Conservation (phyloP, 2,888 invertebrate species). For the Lasius fuliginosus region DNA sequence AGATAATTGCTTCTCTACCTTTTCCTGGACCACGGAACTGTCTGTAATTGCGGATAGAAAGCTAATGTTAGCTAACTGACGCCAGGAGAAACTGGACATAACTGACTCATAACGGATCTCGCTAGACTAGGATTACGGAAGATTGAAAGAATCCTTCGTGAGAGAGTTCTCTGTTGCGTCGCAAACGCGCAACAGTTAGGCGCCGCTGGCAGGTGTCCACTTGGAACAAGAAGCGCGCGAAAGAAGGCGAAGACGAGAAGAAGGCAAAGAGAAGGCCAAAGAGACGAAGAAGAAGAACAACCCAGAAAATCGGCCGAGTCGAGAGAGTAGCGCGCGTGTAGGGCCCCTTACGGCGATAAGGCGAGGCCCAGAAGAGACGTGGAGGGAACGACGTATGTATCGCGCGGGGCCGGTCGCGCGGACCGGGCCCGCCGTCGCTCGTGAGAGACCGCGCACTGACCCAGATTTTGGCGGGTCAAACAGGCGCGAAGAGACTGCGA, state of each 20-base stretch:
- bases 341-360: constrained; percentile 55
- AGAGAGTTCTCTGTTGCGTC: not conserved
- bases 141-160: not conserved
- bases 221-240: constrained; percentile 29
- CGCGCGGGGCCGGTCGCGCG: constrained; percentile 49
- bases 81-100: not conserved
- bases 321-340: constrained; percentile 35
- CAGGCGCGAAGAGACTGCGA: constrained; percentile 72
- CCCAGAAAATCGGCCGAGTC: constrained; percentile 34
- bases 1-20: not conserved
- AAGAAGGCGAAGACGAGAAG: constrained; percentile 15
- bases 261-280: not conserved
- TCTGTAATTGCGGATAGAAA: not conserved
- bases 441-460: constrained; percentile 73
- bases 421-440: constrained; percentile 39
- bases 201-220: constrained; percentile 36
- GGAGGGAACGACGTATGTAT: constrained; percentile 51
- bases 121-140: constrained; percentile 1
- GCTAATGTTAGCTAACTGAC: not conserved
- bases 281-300: constrained; percentile 43
- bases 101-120: constrained; percentile 12
- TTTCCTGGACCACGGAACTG: not conserved
- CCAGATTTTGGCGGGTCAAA: constrained; percentile 79
- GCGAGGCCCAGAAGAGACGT: constrained; percentile 45
- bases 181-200: constrained; percentile 4